Base-by-base conservation (phyloP, 2,113 vertebrate genomes). In the Cyrtonyx montezumae region DNA sequence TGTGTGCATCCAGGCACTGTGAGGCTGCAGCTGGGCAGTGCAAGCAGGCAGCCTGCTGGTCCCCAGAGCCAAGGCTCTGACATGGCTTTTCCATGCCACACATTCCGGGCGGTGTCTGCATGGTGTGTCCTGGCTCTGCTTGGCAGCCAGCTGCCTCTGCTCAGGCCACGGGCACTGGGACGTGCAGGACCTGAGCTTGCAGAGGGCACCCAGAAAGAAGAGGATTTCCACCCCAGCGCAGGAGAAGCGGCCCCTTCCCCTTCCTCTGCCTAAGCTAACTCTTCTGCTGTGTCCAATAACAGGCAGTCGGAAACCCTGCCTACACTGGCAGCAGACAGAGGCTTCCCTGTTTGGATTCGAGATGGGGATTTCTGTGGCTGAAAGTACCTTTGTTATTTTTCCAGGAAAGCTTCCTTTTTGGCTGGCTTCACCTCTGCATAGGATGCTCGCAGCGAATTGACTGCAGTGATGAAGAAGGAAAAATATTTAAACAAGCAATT, bases 321-420 rank as follows among this genome's bases (percentile, higher is more conserved):
- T 87, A 42, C 55, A 15, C 90, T 94, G 93, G 91, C 96, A 91
- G 55, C 28, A 90, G 84, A 96, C 95, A 96, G 96, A 96, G 96
- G 87, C 87, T 95, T 94, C 93, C 94, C 95, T 96, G 96, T 96
- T 91, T 96, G 93, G 89, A 82, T 87, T 74, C 1, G 28, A 79
- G 87, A 95, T 65, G 93, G 90, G 94, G 93, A 94, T 96, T 95
- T 94, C 95, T 96, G 94, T 2, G 90, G 93, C 95, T 96, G 91
- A 96, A 96, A 95, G 96, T 96, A 68, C 79, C 93, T 80, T 91
- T 92, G 93, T 96, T 80, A 91, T 94, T 96, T 91, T 95, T 95
- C 93, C 91, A 95, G 91, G 95, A 96, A 94, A 73, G 82, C 87
- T 96, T 96, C 95, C 95, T 88, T 79, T 81, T 88, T 80, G 95